Evolutionary conservation across 2,797 vertebrate species (phyloP).

Genomic region (Bryconaethiops microstoma): DNA sequence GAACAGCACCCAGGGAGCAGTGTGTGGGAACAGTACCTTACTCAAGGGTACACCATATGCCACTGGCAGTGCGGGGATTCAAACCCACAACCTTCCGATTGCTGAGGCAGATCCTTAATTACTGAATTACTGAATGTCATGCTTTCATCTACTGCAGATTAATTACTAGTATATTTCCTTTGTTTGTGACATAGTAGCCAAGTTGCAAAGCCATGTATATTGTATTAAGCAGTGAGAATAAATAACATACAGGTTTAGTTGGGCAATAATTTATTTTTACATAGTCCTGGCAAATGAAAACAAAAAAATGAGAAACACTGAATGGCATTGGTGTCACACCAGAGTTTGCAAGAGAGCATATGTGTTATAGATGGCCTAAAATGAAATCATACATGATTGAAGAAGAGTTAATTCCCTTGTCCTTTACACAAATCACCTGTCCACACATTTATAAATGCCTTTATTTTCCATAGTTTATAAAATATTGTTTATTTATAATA

Average conservation of each 20-base stretch:
- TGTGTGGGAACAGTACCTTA: no score
- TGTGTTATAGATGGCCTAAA: constrained; percentile 67
- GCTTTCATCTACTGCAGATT: no score
- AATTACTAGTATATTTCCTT: not conserved
- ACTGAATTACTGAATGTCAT: not conserved
- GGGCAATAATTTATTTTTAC: constrained; percentile 64
- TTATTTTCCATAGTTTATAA: constrained; percentile 69
- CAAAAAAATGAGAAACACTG: constrained; percentile 56
- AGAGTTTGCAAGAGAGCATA: constrained; percentile 68
- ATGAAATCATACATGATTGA: constrained; percentile 65
- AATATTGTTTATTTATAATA: constrained; percentile 81
- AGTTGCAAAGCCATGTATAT: not conserved
- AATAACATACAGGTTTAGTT: constrained; percentile 31
- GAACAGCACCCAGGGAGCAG: no score
- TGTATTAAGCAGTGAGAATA: constrained; percentile 1
- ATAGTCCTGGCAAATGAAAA: constrained; percentile 51
- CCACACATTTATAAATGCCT: constrained; percentile 77
- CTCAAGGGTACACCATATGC: no score
- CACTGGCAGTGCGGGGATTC: no score
- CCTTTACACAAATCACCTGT: constrained; percentile 74
- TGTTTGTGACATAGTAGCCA: not conserved
- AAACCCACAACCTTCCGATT: no score
- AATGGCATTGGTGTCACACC: constrained; percentile 56
- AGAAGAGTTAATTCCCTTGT: constrained; percentile 66
- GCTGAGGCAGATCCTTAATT: not conserved